phyloP scores from a whole-genome alignment of 2,888 invertebrate genomes.

The Hartigia nigra region DNA sequence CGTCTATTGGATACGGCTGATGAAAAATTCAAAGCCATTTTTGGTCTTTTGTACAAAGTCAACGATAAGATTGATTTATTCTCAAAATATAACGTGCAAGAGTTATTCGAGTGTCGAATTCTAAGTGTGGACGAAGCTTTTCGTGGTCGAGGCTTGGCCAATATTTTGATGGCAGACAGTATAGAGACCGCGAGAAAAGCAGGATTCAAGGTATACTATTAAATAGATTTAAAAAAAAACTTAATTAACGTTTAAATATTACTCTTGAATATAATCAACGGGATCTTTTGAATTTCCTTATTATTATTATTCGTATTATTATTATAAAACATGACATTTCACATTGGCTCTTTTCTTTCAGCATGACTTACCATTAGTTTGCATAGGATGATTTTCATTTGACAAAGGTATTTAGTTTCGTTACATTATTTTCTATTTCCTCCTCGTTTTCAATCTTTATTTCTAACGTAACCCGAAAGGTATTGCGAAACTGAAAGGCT shows the following conservation, averaged over 20 bases:
- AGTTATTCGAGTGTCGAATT: constrained; percentile 83
- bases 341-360: constrained; percentile 50
- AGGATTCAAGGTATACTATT: constrained; percentile 74
- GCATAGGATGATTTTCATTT: constrained; percentile 55
- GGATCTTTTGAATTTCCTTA: not conserved
- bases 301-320: no score
- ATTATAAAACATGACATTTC: not conserved
- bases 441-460: not conserved
- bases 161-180: constrained; percentile 76
- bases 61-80: constrained; percentile 79
- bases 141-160: constrained; percentile 81
- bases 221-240: not conserved
- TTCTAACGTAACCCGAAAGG: not conserved
- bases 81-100: constrained; percentile 73
- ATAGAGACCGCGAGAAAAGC: constrained; percentile 74
- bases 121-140: constrained; percentile 79
- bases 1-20: constrained; percentile 76
- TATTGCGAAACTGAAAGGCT: not conserved
- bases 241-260: not conserved
- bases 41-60: constrained; percentile 78
- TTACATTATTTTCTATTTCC: constrained; percentile 20
- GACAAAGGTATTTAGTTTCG: constrained; percentile 26
- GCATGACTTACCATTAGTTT: constrained; percentile 54
- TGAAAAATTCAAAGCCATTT: constrained; percentile 81
- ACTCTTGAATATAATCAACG: not conserved